Evolutionary conservation across 2,888 invertebrate genomes (phyloP).

Genomic region (Suillia variegata): DNA sequence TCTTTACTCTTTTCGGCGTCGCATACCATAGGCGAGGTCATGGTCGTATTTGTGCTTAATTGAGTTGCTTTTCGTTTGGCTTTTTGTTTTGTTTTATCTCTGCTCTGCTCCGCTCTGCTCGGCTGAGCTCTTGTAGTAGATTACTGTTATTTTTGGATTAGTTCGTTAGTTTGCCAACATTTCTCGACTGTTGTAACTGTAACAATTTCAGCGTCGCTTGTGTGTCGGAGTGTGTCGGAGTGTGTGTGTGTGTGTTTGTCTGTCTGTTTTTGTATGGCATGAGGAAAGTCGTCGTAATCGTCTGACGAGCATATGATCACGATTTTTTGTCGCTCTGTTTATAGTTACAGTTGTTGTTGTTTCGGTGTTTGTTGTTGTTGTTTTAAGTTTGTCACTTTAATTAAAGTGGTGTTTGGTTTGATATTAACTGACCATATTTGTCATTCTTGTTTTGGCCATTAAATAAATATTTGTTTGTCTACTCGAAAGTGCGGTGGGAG

Average conservation of each 20-base stretch:
- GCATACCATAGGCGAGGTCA: constrained; percentile 31
- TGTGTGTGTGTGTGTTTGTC: not conserved
- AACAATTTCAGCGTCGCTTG: no score
- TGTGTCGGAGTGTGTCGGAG: not conserved
- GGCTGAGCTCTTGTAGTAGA: not conserved
- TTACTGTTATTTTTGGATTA: not conserved
- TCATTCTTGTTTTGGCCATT: not conserved
- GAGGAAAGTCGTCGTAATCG: no score
- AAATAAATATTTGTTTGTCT: not conserved
- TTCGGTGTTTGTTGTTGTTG: not conserved
- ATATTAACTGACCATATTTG: not conserved
- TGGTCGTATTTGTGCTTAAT: constrained; percentile 25
- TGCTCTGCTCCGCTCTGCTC: not conserved
- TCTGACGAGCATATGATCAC: no score
- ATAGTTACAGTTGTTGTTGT: no score
- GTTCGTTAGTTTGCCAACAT: not conserved
- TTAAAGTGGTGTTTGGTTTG: not conserved
- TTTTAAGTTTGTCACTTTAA: not conserved
- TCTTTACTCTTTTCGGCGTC: not conserved
- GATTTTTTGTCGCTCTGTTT: no score
- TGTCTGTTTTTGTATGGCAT: no score
- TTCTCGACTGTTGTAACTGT: not conserved
- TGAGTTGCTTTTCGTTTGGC: not conserved
- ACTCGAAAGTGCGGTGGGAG: no score
- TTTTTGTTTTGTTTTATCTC: not conserved